Evolutionary conservation across 2,888 invertebrate species (phyloP).

Genomic region (Cyrtodaria siliqua): DNA sequence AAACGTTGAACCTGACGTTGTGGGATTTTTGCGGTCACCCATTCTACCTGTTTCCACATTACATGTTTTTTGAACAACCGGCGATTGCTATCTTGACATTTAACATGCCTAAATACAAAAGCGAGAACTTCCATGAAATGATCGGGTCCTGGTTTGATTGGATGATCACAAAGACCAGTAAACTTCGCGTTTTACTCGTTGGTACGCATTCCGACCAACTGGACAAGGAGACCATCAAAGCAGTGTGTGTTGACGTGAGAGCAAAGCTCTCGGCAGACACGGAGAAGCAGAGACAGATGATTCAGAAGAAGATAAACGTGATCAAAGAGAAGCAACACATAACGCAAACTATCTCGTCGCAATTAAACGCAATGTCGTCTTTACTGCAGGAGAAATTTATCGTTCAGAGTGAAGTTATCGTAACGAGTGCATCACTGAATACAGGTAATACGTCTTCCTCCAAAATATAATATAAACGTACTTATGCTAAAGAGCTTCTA

Average conservation of each 20-base stretch:
- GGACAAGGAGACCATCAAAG: constrained; percentile 51
- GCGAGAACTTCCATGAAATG: constrained; percentile 75
- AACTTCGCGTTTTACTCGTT: constrained; percentile 79
- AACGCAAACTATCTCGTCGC: constrained; percentile 82
- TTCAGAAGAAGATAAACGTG: constrained; percentile 77
- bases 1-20: constrained; percentile 74
- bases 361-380: constrained; percentile 79
- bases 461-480: too few species aligned
- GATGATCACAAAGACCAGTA: constrained; percentile 83
- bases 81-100: constrained; percentile 82
- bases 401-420: constrained; percentile 78
- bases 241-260: constrained; percentile 69
- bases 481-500: too few species aligned
- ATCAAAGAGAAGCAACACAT: constrained; percentile 81
- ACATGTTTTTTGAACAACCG: constrained; percentile 81
- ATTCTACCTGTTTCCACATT: constrained; percentile 80
- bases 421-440: constrained; percentile 76
- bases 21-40: constrained; percentile 84
- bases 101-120: constrained; percentile 79
- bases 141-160: constrained; percentile 84
- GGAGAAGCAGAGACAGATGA: constrained; percentile 64
- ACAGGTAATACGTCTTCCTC: too few species aligned
- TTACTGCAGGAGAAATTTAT: constrained; percentile 79
- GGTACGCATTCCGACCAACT: constrained; percentile 83
- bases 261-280: constrained; percentile 68